A percentile compares a stretch with the other conserved stretches of the same genome.
phyloP scores from a whole-genome alignment of 2,797 vertebrate genomes.

The Anableps anableps region DNA sequence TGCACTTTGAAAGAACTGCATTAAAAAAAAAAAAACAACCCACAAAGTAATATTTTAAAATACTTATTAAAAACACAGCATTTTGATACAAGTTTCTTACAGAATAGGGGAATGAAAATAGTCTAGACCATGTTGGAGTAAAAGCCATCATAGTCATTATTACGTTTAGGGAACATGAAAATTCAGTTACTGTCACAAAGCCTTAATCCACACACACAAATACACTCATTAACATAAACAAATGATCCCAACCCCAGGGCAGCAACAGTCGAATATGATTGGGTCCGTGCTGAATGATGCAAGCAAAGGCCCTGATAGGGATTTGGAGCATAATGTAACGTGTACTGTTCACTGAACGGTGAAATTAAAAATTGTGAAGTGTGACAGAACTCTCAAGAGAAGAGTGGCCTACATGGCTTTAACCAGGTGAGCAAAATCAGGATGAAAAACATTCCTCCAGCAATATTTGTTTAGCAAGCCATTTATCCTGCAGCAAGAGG shows the following conservation, averaged over 20 bases:
- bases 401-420: conserved; percentile 24
- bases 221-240: conserved; percentile 21
- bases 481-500: conserved; percentile 60
- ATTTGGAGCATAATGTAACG: conserved; percentile 41
- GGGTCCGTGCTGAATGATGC: conserved; percentile 28
- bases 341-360: conserved; percentile 64
- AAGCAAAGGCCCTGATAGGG: conserved; percentile 22
- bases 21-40: neutral
- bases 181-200: neutral
- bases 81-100: neutral
- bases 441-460: conserved; percentile 50
- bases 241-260: conserved; percentile 19
- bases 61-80: neutral
- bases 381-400: conserved; percentile 63
- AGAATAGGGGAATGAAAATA: neutral
- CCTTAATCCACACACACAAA: no score
- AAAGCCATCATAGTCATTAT: neutral
- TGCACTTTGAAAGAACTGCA: neutral
- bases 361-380: conserved; percentile 74
- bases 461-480: conserved; percentile 52
- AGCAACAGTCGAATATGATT: conserved; percentile 18
- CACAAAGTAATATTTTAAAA: neutral
- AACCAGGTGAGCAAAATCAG: conserved; percentile 48
- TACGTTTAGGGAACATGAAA: neutral
- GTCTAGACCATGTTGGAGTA: neutral